These are phyloP conservation scores for Zophobas atratus DNA, from an alignment of 1,140 invertebrate species.

Conservation along the genomic window DNA sequence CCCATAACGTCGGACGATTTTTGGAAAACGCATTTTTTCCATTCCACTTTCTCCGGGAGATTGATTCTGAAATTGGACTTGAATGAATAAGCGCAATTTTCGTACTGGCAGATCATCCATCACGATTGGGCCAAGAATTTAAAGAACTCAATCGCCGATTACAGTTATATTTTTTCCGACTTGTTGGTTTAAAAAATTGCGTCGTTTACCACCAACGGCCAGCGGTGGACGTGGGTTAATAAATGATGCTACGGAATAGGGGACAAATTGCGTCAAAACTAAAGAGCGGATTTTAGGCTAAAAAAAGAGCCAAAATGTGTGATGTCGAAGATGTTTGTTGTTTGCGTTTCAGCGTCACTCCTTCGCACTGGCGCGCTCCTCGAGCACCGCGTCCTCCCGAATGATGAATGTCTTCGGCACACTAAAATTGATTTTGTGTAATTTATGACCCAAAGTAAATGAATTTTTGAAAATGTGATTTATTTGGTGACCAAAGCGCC, in stretches of 20 bases:
- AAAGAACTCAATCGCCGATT: background rate
- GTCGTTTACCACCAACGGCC: no score
- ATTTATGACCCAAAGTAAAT: constrained; percentile 11
- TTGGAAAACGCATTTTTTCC: background rate
- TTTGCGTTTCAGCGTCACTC: no score
- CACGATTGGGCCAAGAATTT: constrained; percentile 5
- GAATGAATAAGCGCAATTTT: constrained; percentile 24
- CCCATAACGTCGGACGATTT: background rate
- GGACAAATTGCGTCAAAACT: no score
- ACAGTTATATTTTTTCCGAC: background rate
- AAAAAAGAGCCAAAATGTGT: no score
- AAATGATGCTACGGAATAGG: no score
- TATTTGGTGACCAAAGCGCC: constrained; percentile 16
- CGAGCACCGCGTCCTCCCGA: background rate
- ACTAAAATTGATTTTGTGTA: constrained; percentile 7
- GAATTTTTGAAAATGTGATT: constrained; percentile 23
- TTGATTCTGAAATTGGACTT: constrained; percentile 11
- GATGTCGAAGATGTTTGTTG: no score
- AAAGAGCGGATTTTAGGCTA: no score
- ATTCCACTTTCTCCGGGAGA: constrained; percentile 19
- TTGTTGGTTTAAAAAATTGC: no score
- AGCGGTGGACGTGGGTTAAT: no score
- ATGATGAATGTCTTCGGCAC: background rate
- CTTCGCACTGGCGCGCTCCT: no score
- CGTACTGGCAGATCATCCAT: background rate